A percentile compares a stretch with the other conserved stretches of the same genome.
Conservation (phyloP, 2,888 invertebrate genomes). For the Aplocera efformata region DNA sequence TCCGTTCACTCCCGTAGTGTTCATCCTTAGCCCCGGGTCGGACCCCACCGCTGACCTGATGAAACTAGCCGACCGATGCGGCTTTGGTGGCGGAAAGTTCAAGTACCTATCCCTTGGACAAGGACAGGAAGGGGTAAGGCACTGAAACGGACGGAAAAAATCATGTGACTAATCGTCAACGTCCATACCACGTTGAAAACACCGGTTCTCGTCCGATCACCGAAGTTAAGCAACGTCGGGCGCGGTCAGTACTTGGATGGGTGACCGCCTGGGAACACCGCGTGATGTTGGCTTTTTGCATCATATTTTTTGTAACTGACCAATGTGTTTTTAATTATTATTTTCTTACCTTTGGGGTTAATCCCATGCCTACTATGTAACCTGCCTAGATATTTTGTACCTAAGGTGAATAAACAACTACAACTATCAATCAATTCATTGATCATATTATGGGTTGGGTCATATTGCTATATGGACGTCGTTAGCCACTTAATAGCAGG, state of each 20-base stretch:
- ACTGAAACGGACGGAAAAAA: not conserved
- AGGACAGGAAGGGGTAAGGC: constrained; percentile 90
- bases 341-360: too few relatives aligned
- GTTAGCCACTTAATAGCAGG: too few relatives aligned
- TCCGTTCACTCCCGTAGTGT: constrained; percentile 92
- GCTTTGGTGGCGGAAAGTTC: constrained; percentile 88
- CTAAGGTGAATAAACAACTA: too few relatives aligned
- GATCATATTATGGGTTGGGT: too few relatives aligned
- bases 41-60: constrained; percentile 94
- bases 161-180: constrained; percentile 7
- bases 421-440: too few relatives aligned
- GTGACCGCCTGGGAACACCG: constrained; percentile 64
- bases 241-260: constrained; percentile 59
- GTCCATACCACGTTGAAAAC: constrained; percentile 32
- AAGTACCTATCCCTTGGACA: constrained; percentile 95
- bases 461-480: too few relatives aligned
- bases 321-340: not conserved
- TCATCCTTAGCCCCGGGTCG: constrained; percentile 95
- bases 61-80: constrained; percentile 86
- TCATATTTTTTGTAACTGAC: not conserved
- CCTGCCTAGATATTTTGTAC: too few relatives aligned
- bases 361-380: too few relatives aligned
- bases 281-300: constrained; percentile 50
- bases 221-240: constrained; percentile 71
- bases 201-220: constrained; percentile 71